phyloP scores from a whole-genome alignment of 2,888 invertebrate genomes.

The Aquatica leii region DNA sequence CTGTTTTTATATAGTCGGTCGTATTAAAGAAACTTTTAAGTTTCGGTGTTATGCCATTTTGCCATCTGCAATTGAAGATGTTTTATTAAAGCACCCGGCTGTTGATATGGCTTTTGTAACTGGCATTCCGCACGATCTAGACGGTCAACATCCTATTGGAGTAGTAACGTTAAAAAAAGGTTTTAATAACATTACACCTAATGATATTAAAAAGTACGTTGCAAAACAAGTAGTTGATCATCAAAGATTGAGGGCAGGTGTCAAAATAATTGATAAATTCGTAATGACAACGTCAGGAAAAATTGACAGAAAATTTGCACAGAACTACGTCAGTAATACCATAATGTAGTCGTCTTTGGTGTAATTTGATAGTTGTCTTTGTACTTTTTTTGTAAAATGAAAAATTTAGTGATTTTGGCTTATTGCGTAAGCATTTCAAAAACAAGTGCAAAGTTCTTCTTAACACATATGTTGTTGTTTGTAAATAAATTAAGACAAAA shows the following conservation, averaged over 20 bases:
- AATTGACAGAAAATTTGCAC: too few species aligned
- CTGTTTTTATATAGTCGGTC: conserved; percentile 60
- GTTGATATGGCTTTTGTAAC: conserved; percentile 82
- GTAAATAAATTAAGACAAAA: too few species aligned
- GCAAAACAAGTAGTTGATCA: conserved; percentile 46
- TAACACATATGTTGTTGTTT: too few species aligned
- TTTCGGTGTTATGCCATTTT: conserved; percentile 65
- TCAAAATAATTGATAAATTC: conserved; percentile 46
- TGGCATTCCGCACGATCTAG: conserved; percentile 69
- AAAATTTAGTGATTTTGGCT: too few species aligned
- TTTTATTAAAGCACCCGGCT: conserved; percentile 73
- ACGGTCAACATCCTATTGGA: conserved; percentile 69
- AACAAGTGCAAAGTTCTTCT: too few species aligned
- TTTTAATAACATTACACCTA: conserved; percentile 28
- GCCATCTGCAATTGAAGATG: conserved; percentile 81
- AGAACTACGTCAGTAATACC: too few species aligned
- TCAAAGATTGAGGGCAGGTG: conserved; percentile 49
- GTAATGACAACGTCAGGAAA: conserved; percentile 51
- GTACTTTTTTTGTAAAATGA: too few species aligned
- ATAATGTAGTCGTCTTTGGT: too few species aligned
- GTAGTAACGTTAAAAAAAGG: conserved; percentile 42
- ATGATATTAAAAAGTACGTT: conserved; percentile 46
- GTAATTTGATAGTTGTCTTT: too few species aligned
- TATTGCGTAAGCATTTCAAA: too few species aligned
- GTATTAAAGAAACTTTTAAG: conserved; percentile 62